Base-by-base conservation (phyloP, 2,888 invertebrate genomes). In the Ichneumoninae sp. region DNA sequence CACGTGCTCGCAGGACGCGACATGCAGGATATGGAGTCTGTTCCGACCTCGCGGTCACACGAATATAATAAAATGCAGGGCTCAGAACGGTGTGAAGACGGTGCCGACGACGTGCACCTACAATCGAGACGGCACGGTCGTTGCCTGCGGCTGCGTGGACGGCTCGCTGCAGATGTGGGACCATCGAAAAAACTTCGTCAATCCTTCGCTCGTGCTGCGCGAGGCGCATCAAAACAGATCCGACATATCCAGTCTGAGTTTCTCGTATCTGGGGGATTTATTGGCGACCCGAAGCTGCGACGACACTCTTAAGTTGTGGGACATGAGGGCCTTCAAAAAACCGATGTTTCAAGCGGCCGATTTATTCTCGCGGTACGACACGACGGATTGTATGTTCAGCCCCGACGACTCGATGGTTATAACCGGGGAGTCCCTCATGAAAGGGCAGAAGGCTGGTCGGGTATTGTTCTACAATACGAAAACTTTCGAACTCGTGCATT, bases 141-240 rank as follows among this genome's bases (percentile, higher is more conserved):
- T 99, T 4, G 97, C 97, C 0, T 97, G 98, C 80, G 99, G 97
- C 0, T 99, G 99, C 91, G 96, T 95, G 65, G 99, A 99, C 94
- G 99, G 99, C 0, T 98, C 98, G 0, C 96, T 99, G 76, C 99
- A 99, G 93, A 96, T 99, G 94, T 99, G 99, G 99, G 99, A 99
- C 92, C 97, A 98, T 72, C 95, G 98, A 40, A 98, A 97, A 91
- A 97, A 96, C 91, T 98, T 96, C 91, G 99, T 99, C 0, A 98
- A 98, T 90, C 98, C 98, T 0, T 95, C 97, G 0, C 95, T 96
- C 84, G 94, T 97, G 19, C 94, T 97, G 0, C 94, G 98, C 75
- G 96, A 95, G 77, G 98, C 98, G 0, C 99, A 99, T 93, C 95
- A 95, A 78, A 96, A 95, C 87, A 97, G 97, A 3, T 94, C 95